Evolutionary conservation across 2,797 vertebrate genomes (phyloP).

Genomic region (Hapalemur alaotrensis): DNA sequence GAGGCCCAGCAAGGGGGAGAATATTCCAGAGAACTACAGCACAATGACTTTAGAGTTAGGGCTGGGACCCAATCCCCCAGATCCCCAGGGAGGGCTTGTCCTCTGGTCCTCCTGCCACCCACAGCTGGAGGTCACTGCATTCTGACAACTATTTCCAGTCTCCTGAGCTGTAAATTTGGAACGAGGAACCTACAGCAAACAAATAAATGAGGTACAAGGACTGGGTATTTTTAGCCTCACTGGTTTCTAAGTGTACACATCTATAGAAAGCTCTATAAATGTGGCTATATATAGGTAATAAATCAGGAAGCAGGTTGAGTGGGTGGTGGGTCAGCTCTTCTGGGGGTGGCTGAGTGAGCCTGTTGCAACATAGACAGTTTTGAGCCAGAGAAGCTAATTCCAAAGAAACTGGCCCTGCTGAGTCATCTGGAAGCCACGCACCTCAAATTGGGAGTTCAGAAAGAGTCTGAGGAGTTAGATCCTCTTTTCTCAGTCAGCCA

Average conservation of each 20-base stretch:
- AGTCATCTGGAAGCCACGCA: constrained; percentile 32
- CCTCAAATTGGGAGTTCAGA: not conserved
- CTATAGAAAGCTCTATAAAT: not conserved
- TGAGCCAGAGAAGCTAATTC: constrained; percentile 19
- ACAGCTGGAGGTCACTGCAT: constrained; percentile 50
- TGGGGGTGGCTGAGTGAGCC: constrained; percentile 68
- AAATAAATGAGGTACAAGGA: constrained; percentile 29
- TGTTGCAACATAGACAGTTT: constrained; percentile 41
- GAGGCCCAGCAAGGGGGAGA: not conserved
- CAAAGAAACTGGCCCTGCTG: constrained; percentile 58
- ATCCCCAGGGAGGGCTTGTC: not conserved
- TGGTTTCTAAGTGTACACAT: constrained; percentile 51
- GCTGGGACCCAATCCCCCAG: not conserved
- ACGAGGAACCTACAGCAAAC: constrained; percentile 61
- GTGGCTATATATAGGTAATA: constrained; percentile 57
- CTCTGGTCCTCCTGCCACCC: not conserved
- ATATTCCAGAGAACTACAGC: not conserved
- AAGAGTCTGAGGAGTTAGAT: not conserved
- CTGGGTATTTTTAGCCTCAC: constrained; percentile 69
- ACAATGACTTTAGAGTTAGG: not conserved
- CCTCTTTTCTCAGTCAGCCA: not conserved
- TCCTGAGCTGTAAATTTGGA: constrained; percentile 75
- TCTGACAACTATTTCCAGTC: constrained; percentile 63
- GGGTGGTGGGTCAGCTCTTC: constrained; percentile 74
- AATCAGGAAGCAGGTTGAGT: constrained; percentile 77